Base-by-base conservation (phyloP, 2,797 vertebrate species). In the Melanotaenia trifasciata region DNA sequence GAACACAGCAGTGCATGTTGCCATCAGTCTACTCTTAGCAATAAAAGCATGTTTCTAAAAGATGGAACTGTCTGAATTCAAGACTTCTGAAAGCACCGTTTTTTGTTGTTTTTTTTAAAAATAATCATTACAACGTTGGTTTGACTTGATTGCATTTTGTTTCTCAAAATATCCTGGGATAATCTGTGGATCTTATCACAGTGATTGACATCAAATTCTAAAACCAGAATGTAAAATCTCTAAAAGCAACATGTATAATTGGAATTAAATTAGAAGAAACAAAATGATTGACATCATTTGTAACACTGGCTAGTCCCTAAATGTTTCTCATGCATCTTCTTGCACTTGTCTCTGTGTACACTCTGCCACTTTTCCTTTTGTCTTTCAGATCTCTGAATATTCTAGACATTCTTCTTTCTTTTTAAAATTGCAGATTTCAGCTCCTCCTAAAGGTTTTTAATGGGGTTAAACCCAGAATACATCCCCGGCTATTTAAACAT, bases 21-120 rank as follows among this genome's bases (percentile, higher is more conserved):
- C 87, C 87, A 93, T 94, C 92, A 92, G 90, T 95, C 93, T 94
- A 78, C 28, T 64, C 76, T 75, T 85, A 89, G 83, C 75, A 88
- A 91, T 91, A 89, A 91, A 91, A 90, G 86, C 86, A 86, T 86
- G 81, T 79, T 85, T 85, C 81, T 79, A 70, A 66, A 70, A 78
- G 81, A 90, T 77, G 28, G 71, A 79, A 78, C 43, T 74, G 78
- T 79, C 72, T 76, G 84, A 74, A 84, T 80, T 68, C 61, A 66
- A 65, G 60, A 20, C 70, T 72, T 57, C 67, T 58, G 64, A 78
- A 62, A 68, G 56, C 7, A 13, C 6, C 16, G 26, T 12, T 24
- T 40, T 40, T 40, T 20, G 10, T 28, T 2, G 30, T 5, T 28
- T 3, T 30, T 28, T 30, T 30, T 28, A 30, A 30, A 30, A 18